Evolutionary conservation across 2,888 invertebrate genomes (phyloP), one percentile per base, ranked within the genome.

Genomic region (Leistus spinibarbis): DNA sequence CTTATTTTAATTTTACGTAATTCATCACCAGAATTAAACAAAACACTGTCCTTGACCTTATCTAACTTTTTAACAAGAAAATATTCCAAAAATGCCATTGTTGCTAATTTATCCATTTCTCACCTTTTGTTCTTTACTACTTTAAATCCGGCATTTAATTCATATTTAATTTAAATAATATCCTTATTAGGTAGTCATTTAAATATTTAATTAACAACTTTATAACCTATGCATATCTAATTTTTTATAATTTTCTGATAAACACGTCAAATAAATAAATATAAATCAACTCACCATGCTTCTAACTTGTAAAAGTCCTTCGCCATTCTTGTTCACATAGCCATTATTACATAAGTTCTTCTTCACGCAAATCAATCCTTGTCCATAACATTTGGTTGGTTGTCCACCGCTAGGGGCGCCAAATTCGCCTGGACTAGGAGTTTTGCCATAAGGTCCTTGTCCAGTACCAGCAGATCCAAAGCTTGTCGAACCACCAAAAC

Each of bases 291-390:
- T 88, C 81, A 91, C 91, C 88, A 83, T 82, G 73, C 86, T 86
- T 75, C 86, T 87, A 1, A 87, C 86, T 79, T 88, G 88, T 53
- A 87, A 82, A 0, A 88, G 80, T 57, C 85, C 87, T 54, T 86
- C 86, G 9, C 87, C 88, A 76, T 88, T 87, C 3, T 84, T 85
- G 81, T 86, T 88, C 75, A 88, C 88, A 0, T 89, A 87, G 20
- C 92, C 92, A 77, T 91, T 89, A 77, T 86, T 82, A 81, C 92
- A 92, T 78, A 88, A 86, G 0, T 88, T 83, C 77, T 88, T 90
- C 0, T 86, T 84, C 0, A 91, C 91, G 82, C 92, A 92, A 60
- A 89, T 86, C 81, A 88, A 88, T 5, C 89, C 90, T 67, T 87
- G 85, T 0, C 89, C 91, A 77, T 85, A 85, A 80, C 92, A 92